A percentile compares a stretch with the other conserved stretches of the same genome.
These are phyloP conservation scores for Eretmocerus hayati DNA, from an alignment of 2,888 invertebrate species.

Conservation along the genomic window DNA sequence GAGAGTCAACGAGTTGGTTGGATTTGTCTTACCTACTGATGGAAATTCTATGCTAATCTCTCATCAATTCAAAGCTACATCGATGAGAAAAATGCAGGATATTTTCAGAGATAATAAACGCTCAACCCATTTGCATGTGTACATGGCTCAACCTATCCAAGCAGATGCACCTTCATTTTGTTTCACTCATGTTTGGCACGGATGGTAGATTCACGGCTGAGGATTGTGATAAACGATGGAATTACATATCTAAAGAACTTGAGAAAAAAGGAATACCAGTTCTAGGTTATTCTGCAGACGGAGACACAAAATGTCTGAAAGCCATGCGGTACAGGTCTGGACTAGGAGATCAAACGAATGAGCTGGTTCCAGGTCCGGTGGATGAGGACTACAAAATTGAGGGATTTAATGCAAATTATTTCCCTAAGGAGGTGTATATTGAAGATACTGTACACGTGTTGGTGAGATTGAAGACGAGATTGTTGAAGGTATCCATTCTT, in stretches of 20 bases:
- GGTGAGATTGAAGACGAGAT: background rate
- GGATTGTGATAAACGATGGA: constrained; percentile 24
- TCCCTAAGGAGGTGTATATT: background rate
- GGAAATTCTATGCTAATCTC: background rate
- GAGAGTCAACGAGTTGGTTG: background rate
- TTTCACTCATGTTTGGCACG: constrained; percentile 26
- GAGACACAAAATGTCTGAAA: background rate
- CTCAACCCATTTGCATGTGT: constrained; percentile 22
- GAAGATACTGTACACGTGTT: background rate
- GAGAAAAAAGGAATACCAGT: constrained; percentile 22
- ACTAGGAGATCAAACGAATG: background rate
- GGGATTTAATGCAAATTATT: background rate
- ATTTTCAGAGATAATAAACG: constrained; percentile 17
- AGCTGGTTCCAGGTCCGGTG: too few species aligned
- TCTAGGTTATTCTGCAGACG: constrained; percentile 16
- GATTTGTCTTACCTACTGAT: background rate
- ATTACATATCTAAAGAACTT: constrained; percentile 20
- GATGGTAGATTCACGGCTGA: constrained; percentile 27
- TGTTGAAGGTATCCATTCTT: background rate
- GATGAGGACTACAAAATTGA: background rate
- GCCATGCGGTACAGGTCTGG: background rate
- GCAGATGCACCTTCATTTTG: constrained; percentile 25
- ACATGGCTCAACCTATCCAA: constrained; percentile 26
- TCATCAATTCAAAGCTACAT: constrained; percentile 19
- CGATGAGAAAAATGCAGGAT: constrained; percentile 19